phyloP scores from a whole-genome alignment of 2,888 invertebrate genomes.

The Tenthredo amoena region DNA sequence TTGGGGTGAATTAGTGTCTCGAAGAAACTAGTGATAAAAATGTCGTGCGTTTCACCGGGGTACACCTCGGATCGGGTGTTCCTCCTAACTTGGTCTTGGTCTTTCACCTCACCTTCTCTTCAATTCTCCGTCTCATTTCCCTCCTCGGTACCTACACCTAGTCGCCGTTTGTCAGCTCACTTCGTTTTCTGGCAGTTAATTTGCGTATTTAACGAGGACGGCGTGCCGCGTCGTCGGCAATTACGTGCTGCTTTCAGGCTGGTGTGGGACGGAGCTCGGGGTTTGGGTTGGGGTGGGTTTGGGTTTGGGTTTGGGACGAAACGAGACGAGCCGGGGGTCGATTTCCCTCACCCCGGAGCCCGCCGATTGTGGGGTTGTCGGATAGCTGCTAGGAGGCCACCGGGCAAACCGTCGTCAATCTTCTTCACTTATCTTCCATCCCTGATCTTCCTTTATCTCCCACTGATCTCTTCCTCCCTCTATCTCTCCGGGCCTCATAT shows the following conservation, averaged over 20 bases:
- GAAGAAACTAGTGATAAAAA: no score
- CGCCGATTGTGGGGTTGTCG: constrained; percentile 34
- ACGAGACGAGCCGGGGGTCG: constrained; percentile 6
- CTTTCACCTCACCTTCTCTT: not conserved
- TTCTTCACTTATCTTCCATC: constrained; percentile 45
- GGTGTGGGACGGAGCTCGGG: not conserved
- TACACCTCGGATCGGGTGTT: no score
- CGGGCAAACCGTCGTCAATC: constrained; percentile 51
- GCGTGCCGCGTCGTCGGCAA: constrained; percentile 47
- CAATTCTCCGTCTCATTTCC: not conserved
- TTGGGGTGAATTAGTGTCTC: no score
- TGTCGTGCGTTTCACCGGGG: no score
- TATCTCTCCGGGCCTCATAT: not conserved
- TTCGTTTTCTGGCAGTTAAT: constrained; percentile 50
- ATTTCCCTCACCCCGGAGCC: not conserved
- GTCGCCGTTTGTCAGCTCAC: constrained; percentile 49
- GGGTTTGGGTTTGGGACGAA: not conserved
- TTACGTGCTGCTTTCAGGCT: constrained; percentile 25
- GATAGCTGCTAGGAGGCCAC: constrained; percentile 26
- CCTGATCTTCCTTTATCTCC: constrained; percentile 6
- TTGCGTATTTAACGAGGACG: constrained; percentile 50
- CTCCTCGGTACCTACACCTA: not conserved
- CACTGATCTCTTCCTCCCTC: constrained; percentile 48
- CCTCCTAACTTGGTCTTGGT: not conserved
- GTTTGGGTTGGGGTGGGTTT: not conserved